Percentiles rank a stretch among this genome's conserved stretches.
Conservation (phyloP, 2,113 vertebrate genomes). For the Heptranchias perlo region DNA sequence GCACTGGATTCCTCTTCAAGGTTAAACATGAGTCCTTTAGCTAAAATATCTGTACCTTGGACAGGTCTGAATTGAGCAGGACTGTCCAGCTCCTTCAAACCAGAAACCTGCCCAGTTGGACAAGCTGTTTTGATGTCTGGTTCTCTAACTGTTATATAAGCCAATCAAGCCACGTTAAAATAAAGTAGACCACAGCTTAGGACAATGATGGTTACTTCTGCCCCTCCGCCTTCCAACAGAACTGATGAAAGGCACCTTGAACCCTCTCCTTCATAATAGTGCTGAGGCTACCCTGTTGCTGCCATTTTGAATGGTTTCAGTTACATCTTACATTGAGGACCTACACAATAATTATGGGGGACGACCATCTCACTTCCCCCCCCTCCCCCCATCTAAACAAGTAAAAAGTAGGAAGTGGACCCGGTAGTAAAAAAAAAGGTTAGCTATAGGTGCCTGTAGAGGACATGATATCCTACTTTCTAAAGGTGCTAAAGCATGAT, state of each 20-base stretch:
- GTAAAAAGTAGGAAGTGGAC: no score
- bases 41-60: not conserved
- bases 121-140: not conserved
- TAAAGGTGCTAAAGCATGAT: conserved; percentile 1
- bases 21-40: not conserved
- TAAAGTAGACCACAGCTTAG: not conserved
- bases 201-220: not conserved
- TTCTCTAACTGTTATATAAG: not conserved
- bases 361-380: no score
- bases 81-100: not conserved
- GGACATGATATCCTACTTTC: not conserved
- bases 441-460: no score
- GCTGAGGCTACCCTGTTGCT: not conserved
- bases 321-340: not conserved
- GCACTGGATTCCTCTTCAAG: not conserved
- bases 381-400: not conserved
- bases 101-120: not conserved
- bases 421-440: not conserved
- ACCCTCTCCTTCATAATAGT: not conserved
- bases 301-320: not conserved
- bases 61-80: not conserved
- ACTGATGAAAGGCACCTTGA: not conserved
- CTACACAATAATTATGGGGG: not conserved
- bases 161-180: not conserved
- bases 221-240: not conserved